A percentile compares a stretch with the other conserved stretches of the same genome.
Conservation (phyloP, 2,113 vertebrate species). For the Rhombomys opimus region DNA sequence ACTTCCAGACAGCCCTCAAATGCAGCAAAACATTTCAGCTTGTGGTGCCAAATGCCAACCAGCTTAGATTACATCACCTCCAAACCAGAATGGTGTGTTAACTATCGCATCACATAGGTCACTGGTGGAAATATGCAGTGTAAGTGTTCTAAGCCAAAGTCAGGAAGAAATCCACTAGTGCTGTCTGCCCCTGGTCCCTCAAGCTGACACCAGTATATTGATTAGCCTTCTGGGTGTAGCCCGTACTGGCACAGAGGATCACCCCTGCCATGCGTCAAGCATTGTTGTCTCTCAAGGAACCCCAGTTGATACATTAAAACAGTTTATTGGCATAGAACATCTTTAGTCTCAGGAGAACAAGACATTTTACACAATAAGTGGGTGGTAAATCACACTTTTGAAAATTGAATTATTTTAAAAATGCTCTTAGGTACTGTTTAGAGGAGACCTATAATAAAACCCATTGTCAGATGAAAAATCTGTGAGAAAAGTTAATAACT, state of each 20-base stretch:
- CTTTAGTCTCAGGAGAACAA: constrained; percentile 72
- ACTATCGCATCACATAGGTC: constrained; percentile 22
- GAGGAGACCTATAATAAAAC: constrained; percentile 65
- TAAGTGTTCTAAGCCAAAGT: constrained; percentile 54
- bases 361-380: constrained; percentile 72
- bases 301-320: constrained; percentile 67
- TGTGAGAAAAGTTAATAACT: constrained; percentile 71
- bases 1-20: constrained; percentile 51
- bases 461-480: constrained; percentile 70
- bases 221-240: constrained; percentile 65
- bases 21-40: constrained; percentile 66
- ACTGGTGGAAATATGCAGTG: constrained; percentile 19
- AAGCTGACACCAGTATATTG: constrained; percentile 63
- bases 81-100: constrained; percentile 40
- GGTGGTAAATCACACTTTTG: constrained; percentile 74
- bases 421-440: constrained; percentile 70
- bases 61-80: constrained; percentile 53
- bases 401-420: constrained; percentile 72
- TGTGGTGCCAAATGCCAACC: constrained; percentile 31
- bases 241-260: constrained; percentile 57
- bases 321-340: constrained; percentile 72
- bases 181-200: neutral
- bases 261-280: constrained; percentile 48
- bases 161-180: constrained; percentile 52
- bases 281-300: constrained; percentile 47